phyloP scores from a whole-genome alignment of 2,888 invertebrate genomes.

The Lepidochrysops patricia region DNA sequence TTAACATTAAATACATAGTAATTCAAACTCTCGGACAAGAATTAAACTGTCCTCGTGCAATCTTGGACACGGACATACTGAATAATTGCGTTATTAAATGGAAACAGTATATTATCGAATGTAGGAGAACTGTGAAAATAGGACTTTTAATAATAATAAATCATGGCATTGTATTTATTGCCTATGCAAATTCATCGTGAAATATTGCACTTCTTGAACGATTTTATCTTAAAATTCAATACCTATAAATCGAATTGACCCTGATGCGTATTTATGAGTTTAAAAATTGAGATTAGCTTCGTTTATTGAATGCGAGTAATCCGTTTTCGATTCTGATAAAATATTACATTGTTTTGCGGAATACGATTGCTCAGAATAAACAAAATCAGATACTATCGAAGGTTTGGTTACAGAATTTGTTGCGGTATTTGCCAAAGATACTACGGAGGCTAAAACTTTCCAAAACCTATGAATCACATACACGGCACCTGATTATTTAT shows the following conservation, averaged over 20 bases:
- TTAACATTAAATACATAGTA: neutral
- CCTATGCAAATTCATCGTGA: neutral
- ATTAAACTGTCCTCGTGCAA: neutral
- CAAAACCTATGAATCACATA: neutral
- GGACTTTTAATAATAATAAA: neutral
- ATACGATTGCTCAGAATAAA: neutral
- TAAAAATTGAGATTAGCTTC: neutral
- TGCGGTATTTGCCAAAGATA: neutral
- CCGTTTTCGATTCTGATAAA: neutral
- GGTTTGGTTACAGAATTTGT: neutral
- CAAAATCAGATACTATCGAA: neutral
- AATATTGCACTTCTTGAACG: neutral
- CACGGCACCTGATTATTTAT: neutral
- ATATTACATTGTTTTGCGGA: neutral
- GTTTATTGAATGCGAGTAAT: neutral
- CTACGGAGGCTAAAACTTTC: conserved; percentile 1
- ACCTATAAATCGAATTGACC: neutral
- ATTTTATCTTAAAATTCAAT: conserved; percentile 8
- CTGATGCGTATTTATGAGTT: neutral
- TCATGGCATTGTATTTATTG: neutral
- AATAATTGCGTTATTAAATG: neutral
- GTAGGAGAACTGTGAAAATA: neutral
- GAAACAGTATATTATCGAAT: neutral
- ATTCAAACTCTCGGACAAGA: neutral
- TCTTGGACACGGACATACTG: neutral